Percentiles rank a stretch among this genome's conserved stretches.
Conservation (phyloP, 1,140 invertebrate species). For the Solen grandis region DNA sequence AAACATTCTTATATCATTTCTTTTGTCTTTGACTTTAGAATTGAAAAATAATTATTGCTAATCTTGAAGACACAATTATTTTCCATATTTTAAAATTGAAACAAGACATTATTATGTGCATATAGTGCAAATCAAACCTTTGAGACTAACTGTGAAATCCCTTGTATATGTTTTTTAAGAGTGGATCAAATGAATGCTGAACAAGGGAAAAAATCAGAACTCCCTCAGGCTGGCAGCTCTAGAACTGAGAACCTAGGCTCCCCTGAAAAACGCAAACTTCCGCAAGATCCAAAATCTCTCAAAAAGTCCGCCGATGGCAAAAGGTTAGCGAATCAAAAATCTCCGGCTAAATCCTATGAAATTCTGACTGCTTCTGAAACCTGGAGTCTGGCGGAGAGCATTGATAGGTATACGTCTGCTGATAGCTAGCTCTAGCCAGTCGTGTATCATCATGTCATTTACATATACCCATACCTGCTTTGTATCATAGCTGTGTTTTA, state of each 20-base stretch:
- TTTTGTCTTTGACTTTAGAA: background rate
- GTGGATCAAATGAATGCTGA: background rate
- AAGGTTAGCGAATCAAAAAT: conserved; percentile 3
- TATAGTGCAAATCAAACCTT: background rate
- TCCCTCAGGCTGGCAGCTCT: background rate
- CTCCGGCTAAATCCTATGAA: conserved; percentile 52
- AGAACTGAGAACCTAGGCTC: background rate
- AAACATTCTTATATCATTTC: background rate
- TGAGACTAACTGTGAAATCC: background rate
- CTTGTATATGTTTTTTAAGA: background rate
- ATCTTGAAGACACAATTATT: background rate
- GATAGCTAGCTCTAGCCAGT: no score
- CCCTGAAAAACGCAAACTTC: conserved; percentile 38
- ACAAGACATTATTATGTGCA: background rate
- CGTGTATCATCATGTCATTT: no score
- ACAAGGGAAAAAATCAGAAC: conserved; percentile 18
- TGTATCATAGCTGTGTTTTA: no score
- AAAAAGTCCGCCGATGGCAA: background rate
- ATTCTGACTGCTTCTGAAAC: conserved; percentile 50
- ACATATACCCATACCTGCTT: no score
- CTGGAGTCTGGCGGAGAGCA: conserved; percentile 51
- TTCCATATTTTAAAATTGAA: background rate
- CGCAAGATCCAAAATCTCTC: background rate
- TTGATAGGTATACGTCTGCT: conserved; percentile 48
- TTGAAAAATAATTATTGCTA: background rate